phyloP scores from a whole-genome alignment of 2,113 vertebrate genomes.

The Probosciger aterrimus region DNA sequence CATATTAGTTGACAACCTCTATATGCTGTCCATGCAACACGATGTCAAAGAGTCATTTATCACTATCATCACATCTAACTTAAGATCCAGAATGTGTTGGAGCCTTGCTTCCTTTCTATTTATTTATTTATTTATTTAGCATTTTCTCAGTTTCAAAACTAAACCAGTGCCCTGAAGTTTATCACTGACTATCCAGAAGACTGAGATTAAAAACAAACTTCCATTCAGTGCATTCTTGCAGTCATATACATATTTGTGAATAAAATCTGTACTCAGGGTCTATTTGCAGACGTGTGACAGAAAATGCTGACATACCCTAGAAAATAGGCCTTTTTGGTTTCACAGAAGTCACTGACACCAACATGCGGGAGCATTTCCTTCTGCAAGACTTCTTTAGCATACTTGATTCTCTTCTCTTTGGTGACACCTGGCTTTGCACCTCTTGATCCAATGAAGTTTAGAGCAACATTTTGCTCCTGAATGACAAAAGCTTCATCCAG shows the following conservation, averaged over 20 bases:
- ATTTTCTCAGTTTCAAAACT: not conserved
- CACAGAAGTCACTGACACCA: constrained; percentile 98
- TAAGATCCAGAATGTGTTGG: not conserved
- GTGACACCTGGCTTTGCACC: constrained; percentile 98
- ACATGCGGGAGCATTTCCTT: constrained; percentile 98
- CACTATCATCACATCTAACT: not conserved
- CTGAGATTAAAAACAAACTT: not conserved
- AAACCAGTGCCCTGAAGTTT: not conserved
- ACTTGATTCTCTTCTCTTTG: constrained; percentile 96
- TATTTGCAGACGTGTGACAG: not conserved
- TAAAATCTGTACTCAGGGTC: not conserved
- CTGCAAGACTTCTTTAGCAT: constrained; percentile 96
- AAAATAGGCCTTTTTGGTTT: constrained; percentile 99
- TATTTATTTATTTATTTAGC: not conserved
- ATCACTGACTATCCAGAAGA: not conserved
- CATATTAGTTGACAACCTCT: not conserved
- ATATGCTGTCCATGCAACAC: fast-evolving
- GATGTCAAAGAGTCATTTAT: not conserved
- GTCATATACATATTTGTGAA: not conserved
- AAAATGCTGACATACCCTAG: constrained; percentile 82
- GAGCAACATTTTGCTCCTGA: constrained; percentile 96
- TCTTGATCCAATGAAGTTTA: constrained; percentile 97
- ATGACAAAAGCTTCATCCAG: constrained; percentile 98
- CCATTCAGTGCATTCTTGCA: not conserved
- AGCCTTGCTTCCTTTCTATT: not conserved